These are phyloP conservation scores for Lithophane semibrunnea DNA, from an alignment of 2,888 invertebrate species.

Conservation along the genomic window DNA sequence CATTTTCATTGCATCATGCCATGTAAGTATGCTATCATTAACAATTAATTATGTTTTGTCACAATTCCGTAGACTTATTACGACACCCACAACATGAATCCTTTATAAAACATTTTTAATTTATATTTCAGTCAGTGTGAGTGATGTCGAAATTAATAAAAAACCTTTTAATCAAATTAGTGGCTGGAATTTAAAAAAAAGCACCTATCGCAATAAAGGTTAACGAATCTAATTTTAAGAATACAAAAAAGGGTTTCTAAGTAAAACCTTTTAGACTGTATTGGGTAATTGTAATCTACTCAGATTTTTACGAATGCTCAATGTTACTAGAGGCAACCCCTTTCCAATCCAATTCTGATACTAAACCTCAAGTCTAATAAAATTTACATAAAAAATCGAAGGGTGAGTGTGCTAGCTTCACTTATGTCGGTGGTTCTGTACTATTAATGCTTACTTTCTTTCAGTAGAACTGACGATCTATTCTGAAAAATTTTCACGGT, in stretches of 20 bases:
- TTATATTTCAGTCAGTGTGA: neutral
- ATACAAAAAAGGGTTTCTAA: constrained; percentile 20
- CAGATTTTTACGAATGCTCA: constrained; percentile 41
- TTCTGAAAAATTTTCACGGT: no score
- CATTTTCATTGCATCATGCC: neutral
- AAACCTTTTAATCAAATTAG: constrained; percentile 23
- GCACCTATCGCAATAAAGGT: constrained; percentile 10
- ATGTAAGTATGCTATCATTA: neutral
- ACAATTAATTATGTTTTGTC: neutral
- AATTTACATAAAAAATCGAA: constrained; percentile 67
- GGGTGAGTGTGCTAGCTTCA: constrained; percentile 36
- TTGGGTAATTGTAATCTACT: constrained; percentile 61
- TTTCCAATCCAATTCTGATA: constrained; percentile 63
- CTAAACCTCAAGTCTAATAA: constrained; percentile 61
- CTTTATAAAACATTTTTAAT: neutral
- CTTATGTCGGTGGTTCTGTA: constrained; percentile 39
- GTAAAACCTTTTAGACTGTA: constrained; percentile 62
- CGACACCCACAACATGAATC: neutral
- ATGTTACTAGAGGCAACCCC: constrained; percentile 40
- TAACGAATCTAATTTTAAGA: constrained; percentile 31
- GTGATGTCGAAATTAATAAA: constrained; percentile 17
- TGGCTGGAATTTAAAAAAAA: constrained; percentile 9
- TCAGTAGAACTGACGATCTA: no score
- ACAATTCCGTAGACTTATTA: neutral
- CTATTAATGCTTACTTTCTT: constrained; percentile 28